Percentiles rank a stretch among this genome's conserved stretches.
phyloP scores from a whole-genome alignment of 2,888 invertebrate genomes.

The Glaucopsyche alexis region DNA sequence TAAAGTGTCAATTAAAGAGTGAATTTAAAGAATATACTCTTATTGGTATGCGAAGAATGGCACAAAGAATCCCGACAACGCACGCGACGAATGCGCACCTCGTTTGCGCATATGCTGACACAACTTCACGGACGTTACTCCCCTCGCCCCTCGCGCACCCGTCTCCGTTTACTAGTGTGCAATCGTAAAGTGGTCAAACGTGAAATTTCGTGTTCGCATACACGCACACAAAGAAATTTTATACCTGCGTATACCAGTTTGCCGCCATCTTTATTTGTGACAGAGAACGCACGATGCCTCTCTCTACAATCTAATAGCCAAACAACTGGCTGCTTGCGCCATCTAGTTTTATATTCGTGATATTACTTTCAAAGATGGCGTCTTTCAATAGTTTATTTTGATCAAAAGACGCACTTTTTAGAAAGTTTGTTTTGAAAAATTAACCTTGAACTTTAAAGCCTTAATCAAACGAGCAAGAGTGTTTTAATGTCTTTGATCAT shows the following conservation, averaged over 20 bases:
- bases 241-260: conserved; percentile 75
- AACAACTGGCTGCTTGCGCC: conserved; percentile 39
- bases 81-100: conserved; percentile 90
- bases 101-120: conserved; percentile 89
- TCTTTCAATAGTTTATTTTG: not conserved
- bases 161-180: conserved; percentile 62
- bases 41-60: conserved; percentile 97
- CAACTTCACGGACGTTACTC: conserved; percentile 81
- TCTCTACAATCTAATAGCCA: conserved; percentile 51
- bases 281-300: conserved; percentile 50
- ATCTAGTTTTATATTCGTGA: conserved; percentile 33
- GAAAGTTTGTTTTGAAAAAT: not conserved
- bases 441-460: conserved; percentile 4
- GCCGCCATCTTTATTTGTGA: conserved; percentile 75
- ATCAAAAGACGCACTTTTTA: conserved; percentile 22
- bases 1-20: conserved; percentile 82
- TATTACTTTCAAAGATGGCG: conserved; percentile 13
- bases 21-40: conserved; percentile 86
- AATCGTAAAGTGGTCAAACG: conserved; percentile 77
- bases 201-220: conserved; percentile 74
- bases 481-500: too few species aligned
- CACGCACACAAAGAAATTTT: conserved; percentile 63
- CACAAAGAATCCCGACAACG: conserved; percentile 98
- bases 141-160: conserved; percentile 76
- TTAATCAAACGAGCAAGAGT: not conserved